These are phyloP conservation scores for Megaceryle torquata DNA, from an alignment of 2,113 vertebrate genomes.

Conservation along the genomic window DNA sequence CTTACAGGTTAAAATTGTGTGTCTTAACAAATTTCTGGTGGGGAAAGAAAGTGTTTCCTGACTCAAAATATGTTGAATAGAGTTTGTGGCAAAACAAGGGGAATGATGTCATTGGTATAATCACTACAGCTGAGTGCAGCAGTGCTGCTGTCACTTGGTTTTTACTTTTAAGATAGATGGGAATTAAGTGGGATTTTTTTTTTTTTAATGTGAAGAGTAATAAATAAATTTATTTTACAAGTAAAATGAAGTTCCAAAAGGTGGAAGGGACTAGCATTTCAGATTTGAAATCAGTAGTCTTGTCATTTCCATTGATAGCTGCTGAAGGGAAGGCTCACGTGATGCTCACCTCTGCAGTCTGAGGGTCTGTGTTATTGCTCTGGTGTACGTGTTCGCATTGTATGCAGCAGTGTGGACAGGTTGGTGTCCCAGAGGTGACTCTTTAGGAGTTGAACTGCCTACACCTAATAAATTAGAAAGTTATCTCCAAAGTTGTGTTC, in stretches of 20 bases:
- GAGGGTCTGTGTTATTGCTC: background rate
- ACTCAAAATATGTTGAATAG: background rate
- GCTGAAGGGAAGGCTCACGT: background rate
- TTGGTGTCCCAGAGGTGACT: background rate
- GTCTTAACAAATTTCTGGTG: background rate
- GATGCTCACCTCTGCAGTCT: accelerated
- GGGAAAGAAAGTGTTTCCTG: background rate
- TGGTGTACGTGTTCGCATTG: accelerated
- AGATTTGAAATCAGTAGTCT: background rate
- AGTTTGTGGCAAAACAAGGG: background rate
- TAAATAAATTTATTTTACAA: background rate
- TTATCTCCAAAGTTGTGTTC: background rate
- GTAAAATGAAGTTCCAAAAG: background rate
- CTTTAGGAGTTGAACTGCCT: background rate
- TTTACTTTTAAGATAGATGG: background rate
- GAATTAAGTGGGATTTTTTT: accelerated
- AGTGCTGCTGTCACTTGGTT: background rate
- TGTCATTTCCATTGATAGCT: background rate
- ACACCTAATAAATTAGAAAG: background rate
- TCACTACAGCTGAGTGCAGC: accelerated
- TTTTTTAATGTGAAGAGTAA: background rate
- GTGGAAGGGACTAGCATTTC: background rate
- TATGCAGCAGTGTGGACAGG: background rate
- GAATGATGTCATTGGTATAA: background rate
- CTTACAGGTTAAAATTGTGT: background rate